phyloP scores from a whole-genome alignment of 2,113 vertebrate species.

The Polypterus bichir region DNA sequence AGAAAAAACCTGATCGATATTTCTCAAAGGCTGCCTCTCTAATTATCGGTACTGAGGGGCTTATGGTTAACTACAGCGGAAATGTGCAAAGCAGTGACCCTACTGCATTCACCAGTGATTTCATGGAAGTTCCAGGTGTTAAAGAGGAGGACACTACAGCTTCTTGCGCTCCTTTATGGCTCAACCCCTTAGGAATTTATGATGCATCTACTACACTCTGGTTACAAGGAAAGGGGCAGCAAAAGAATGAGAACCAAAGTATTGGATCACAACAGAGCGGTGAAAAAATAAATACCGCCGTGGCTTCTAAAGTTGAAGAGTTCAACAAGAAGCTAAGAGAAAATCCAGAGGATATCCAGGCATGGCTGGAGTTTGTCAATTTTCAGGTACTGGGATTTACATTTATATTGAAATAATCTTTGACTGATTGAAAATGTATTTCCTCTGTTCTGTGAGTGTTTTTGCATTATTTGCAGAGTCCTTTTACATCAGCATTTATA shows the following conservation, averaged over 20 bases:
- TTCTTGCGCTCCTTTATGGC: slow-evolving; percentile 21
- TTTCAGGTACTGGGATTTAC: slow-evolving; percentile 62
- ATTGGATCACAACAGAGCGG: slow-evolving; percentile 18
- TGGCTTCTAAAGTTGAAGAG: slow-evolving; percentile 67
- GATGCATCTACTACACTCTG: slow-evolving; percentile 69
- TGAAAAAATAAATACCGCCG: slow-evolving; percentile 10
- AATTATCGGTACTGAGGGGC: slow-evolving; percentile 36
- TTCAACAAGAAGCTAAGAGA: slow-evolving; percentile 79
- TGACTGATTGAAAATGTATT: too few species aligned
- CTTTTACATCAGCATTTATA: too few species aligned
- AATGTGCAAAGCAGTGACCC: slow-evolving; percentile 6
- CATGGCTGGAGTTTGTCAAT: slow-evolving; percentile 79
- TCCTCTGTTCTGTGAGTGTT: too few species aligned
- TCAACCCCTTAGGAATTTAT: slow-evolving; percentile 83
- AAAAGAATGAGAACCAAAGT: slow-evolving; percentile 29
- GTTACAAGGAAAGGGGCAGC: slow-evolving; percentile 70
- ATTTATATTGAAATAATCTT: too few species aligned
- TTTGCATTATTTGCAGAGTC: too few species aligned
- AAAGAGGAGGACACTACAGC: slow-evolving; percentile 18
- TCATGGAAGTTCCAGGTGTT: slow-evolving; percentile 43
- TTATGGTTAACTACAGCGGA: slow-evolving; percentile 21
- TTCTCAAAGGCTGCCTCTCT: slow-evolving; percentile 52
- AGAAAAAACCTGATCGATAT: slow-evolving; percentile 54
- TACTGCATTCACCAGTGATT: slow-evolving; percentile 21
- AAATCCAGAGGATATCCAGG: slow-evolving; percentile 60